phyloP scores from a whole-genome alignment of 1,140 invertebrate species.

The Drosophila willistoni region DNA sequence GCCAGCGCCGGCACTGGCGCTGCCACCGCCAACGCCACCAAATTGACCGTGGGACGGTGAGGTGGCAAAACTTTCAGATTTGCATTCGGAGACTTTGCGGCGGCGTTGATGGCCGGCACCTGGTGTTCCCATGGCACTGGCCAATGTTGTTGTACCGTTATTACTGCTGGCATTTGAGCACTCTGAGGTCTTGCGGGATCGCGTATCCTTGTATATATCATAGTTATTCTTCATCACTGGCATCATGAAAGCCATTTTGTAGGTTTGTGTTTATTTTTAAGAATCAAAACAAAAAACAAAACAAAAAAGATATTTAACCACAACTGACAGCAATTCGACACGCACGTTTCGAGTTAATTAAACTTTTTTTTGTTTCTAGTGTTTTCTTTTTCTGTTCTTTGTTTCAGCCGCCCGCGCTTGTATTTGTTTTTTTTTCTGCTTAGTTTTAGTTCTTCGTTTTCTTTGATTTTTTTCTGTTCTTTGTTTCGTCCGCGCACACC shows the following conservation, averaged over 20 bases:
- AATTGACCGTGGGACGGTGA: conserved; percentile 87
- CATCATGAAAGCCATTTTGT: conserved; percentile 95
- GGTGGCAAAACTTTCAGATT: conserved; percentile 89
- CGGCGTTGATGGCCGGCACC: conserved; percentile 83
- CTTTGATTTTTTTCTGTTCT: conserved; percentile 14
- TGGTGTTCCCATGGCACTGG: conserved; percentile 62
- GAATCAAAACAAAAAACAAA: conserved; percentile 2
- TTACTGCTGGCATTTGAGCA: conserved; percentile 84
- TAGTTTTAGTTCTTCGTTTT: conserved; percentile 25
- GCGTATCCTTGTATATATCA: conserved; percentile 94
- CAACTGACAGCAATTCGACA: conserved; percentile 8
- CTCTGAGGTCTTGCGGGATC: conserved; percentile 88
- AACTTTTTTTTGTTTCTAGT: neutral
- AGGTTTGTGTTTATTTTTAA: neutral
- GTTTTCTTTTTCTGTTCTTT: conserved; percentile 24
- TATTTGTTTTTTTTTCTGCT: conserved; percentile 13
- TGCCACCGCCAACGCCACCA: conserved; percentile 85
- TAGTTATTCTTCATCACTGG: conserved; percentile 96
- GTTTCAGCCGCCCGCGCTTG: conserved; percentile 42
- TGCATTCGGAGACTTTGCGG: conserved; percentile 91
- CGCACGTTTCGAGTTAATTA: conserved; percentile 6
- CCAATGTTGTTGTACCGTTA: conserved; percentile 82
- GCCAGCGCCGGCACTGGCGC: conserved; percentile 87
- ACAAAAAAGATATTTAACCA: conserved; percentile 38
- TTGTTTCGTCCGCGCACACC: conserved; percentile 30